Conservation (phyloP, 2,113 vertebrate genomes). For the Uropsilus gracilis region DNA sequence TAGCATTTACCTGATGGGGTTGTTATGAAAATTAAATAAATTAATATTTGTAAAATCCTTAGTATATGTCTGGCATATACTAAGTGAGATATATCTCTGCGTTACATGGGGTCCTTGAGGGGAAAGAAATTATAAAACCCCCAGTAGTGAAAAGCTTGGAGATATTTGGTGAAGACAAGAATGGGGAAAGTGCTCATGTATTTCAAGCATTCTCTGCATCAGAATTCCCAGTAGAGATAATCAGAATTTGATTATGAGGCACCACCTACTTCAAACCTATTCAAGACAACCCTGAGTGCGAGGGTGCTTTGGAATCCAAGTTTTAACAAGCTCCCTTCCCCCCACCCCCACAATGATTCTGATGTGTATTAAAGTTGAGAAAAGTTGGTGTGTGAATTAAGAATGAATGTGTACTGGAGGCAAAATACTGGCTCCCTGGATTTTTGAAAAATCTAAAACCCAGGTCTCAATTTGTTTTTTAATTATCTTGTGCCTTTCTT, state of each 20-base stretch:
- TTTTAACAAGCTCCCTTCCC: not conserved
- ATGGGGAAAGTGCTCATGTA: not conserved
- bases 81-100: not conserved
- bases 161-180: constrained; percentile 12
- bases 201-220: not conserved
- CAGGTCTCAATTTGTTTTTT: constrained; percentile 30
- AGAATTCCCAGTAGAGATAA: not conserved
- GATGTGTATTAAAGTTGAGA: constrained; percentile 25
- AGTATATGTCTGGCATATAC: not conserved
- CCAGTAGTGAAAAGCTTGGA: not conserved
- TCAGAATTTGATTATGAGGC: constrained; percentile 11
- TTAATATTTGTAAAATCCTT: constrained; percentile 48
- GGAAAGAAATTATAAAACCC: constrained; percentile 34
- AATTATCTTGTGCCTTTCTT: constrained; percentile 41
- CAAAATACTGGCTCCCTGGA: not conserved
- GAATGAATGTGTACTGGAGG: not conserved
- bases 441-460: constrained; percentile 40
- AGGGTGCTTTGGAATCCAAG: constrained; percentile 21
- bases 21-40: not conserved
- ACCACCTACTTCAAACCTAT: not conserved
- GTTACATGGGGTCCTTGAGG: not conserved
- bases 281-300: not conserved
- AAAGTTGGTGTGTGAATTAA: constrained; percentile 24
- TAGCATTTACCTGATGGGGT: not conserved
- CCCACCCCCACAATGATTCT: not conserved